Evolutionary conservation across 2,113 vertebrate genomes (phyloP).

Genomic region (Mastomys coucha): DNA sequence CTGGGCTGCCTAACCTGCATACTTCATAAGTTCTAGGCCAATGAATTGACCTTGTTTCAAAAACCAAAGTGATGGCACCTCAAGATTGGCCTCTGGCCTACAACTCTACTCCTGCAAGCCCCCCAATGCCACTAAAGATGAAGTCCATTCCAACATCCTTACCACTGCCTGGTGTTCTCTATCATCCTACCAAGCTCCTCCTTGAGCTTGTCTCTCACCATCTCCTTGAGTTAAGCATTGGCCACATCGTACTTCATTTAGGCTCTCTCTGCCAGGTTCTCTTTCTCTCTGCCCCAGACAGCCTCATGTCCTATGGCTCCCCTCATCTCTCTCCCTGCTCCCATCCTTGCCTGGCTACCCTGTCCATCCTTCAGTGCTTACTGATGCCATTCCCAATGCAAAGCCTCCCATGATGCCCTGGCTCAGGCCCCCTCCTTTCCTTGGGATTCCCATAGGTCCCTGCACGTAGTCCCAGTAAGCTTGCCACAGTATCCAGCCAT

Average conservation of each 20-base stretch:
- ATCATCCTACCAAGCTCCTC: neutral
- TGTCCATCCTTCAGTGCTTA: neutral
- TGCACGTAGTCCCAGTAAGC: neutral
- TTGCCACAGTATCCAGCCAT: neutral
- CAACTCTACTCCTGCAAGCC: neutral
- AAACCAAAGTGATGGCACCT: neutral
- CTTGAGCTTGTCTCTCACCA: neutral
- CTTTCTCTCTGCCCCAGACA: neutral
- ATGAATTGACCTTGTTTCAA: neutral
- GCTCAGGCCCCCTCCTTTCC: neutral
- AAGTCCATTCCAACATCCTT: neutral
- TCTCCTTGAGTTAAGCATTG: neutral
- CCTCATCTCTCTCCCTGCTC: neutral
- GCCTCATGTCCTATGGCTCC: neutral
- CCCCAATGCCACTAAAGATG: neutral
- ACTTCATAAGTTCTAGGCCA: neutral
- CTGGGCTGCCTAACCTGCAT: neutral
- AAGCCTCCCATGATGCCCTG: neutral
- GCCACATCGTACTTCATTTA: neutral
- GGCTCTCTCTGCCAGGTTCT: neutral
- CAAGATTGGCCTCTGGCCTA: neutral
- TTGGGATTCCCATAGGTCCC: neutral
- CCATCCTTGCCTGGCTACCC: neutral
- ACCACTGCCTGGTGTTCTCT: neutral
- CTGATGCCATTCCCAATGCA: neutral